Percentiles rank a stretch among this genome's conserved stretches.
phyloP scores from a whole-genome alignment of 2,113 vertebrate genomes.

The Physeter macrocephalus region DNA sequence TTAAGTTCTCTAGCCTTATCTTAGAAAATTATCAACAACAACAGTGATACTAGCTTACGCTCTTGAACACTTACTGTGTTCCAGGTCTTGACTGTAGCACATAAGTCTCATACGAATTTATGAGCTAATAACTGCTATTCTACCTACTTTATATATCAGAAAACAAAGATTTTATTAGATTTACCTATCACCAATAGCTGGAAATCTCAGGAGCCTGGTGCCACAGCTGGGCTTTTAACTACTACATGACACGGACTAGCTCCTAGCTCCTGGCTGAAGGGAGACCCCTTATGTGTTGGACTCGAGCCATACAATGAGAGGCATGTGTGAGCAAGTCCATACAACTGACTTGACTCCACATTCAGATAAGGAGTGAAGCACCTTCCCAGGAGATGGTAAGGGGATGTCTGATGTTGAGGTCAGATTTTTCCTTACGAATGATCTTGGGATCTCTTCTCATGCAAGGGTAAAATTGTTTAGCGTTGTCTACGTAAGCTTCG shows the following conservation, averaged over 20 bases:
- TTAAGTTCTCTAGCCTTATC: not conserved
- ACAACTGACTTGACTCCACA: not conserved
- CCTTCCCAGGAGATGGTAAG: not conserved
- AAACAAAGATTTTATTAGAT: not conserved
- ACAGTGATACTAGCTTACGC: not conserved
- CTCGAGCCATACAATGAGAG: not conserved
- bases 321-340: not conserved
- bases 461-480: slow-evolving; percentile 35
- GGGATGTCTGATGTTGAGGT: not conserved
- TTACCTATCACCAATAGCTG: not conserved
- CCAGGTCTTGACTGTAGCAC: not conserved
- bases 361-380: not conserved
- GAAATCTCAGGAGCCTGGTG: not conserved
- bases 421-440: not conserved
- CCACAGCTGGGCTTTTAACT: not conserved
- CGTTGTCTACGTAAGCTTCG: not conserved
- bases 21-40: not conserved
- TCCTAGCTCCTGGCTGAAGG: not conserved
- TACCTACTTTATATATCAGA: not conserved
- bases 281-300: not conserved
- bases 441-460: slow-evolving; percentile 5
- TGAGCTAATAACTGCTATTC: not conserved
- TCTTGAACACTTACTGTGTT: not conserved
- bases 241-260: not conserved
- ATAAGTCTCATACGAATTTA: not conserved